phyloP scores from a whole-genome alignment of 2,797 vertebrate genomes.

The Pampus argenteus region DNA sequence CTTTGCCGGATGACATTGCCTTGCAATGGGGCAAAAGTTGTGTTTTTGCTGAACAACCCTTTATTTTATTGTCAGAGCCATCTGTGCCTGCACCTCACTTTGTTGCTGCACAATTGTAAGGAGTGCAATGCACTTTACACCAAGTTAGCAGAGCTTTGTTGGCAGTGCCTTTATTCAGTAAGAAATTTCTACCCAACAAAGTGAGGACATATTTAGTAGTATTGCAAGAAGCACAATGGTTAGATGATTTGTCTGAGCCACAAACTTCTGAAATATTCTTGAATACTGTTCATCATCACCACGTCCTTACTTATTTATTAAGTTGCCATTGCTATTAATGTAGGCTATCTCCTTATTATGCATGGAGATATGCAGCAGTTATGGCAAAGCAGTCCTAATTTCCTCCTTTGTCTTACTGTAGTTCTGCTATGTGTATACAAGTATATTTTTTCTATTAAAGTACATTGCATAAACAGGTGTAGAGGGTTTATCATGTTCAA shows the following conservation, averaged over 20 bases:
- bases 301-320: conserved; percentile 5
- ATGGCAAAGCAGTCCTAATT: conserved; percentile 2
- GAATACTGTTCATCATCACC: background rate
- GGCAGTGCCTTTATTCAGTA: background rate
- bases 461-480: conserved; percentile 61
- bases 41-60: too few relatives aligned
- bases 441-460: conserved; percentile 43
- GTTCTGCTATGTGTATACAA: background rate
- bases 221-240: background rate
- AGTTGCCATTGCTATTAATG: conserved; percentile 1
- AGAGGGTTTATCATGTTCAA: conserved; percentile 58
- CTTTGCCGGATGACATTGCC: too few relatives aligned
- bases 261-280: background rate
- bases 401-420: conserved; percentile 9
- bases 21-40: too few relatives aligned
- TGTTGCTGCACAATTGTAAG: background rate
- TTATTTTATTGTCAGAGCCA: too few relatives aligned
- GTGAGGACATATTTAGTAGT: background rate
- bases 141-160: background rate
- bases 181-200: background rate
- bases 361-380: background rate
- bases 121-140: background rate
- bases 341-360: background rate
- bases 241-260: background rate
- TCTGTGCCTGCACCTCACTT: background rate